These are phyloP conservation scores for Hippopotamyrus pictus DNA, from an alignment of 2,797 vertebrate genomes.

Conservation along the genomic window DNA sequence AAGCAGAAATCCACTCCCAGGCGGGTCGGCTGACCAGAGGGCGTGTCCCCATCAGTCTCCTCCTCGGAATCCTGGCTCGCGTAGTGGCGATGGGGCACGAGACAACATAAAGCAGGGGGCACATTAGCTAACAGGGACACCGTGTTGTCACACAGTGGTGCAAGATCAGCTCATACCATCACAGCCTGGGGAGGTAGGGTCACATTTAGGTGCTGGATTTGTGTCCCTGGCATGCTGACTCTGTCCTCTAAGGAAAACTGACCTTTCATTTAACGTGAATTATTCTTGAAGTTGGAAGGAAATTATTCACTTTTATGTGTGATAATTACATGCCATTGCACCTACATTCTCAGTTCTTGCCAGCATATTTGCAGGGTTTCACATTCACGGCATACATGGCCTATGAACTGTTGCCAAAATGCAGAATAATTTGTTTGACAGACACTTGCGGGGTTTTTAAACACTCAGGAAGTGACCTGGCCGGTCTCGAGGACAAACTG, in stretches of 20 bases:
- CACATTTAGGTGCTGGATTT: not conserved
- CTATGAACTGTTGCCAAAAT: not conserved
- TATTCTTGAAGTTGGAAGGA: not conserved
- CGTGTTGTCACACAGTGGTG: not conserved
- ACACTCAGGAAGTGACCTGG: not conserved
- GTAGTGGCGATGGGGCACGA: constrained; percentile 31
- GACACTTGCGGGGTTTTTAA: not conserved
- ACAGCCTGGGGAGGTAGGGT: not conserved
- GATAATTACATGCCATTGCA: not conserved
- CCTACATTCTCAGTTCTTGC: not conserved
- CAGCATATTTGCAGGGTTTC: not conserved
- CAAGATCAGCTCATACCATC: not conserved
- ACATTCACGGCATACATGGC: not conserved
- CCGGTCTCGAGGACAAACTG: constrained; percentile 8
- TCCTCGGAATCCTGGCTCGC: constrained; percentile 87
- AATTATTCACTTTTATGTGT: not conserved
- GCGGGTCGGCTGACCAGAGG: constrained; percentile 52
- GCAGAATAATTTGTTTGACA: not conserved
- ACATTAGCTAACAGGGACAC: not conserved
- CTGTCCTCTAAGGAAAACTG: not conserved
- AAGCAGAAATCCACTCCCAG: constrained; percentile 38
- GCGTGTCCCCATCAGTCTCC: constrained; percentile 62
- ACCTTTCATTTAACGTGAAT: not conserved
- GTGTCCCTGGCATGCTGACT: not conserved
- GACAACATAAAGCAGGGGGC: constrained; percentile 26